phyloP scores from a whole-genome alignment of 2,797 vertebrate genomes.

The Odontamblyopus rebecca region DNA sequence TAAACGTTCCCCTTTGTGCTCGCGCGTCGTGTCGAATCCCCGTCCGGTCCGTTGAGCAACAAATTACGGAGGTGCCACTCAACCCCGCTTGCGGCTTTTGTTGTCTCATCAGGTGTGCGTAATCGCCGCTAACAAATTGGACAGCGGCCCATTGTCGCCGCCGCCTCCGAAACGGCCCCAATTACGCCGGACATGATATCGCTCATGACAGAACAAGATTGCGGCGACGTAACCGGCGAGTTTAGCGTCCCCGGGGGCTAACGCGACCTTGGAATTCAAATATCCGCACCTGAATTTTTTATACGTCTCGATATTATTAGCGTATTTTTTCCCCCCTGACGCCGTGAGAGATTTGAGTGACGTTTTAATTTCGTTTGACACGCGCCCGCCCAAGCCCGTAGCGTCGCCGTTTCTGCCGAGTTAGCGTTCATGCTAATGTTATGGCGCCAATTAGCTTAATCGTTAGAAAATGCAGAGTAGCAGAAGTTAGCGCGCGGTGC shows the following conservation, averaged over 20 bases:
- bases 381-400: background rate
- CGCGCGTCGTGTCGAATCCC: conserved; percentile 25
- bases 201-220: conserved; percentile 34
- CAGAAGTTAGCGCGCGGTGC: background rate
- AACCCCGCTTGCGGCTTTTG: conserved; percentile 27
- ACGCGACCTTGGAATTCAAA: background rate
- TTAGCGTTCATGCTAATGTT: conserved; percentile 4
- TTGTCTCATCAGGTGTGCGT: conserved; percentile 51
- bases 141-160: conserved; percentile 46
- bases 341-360: background rate
- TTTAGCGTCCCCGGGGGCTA: background rate
- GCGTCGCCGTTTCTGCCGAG: background rate
- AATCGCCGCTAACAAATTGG: conserved; percentile 58
- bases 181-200: conserved; percentile 31
- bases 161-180: conserved; percentile 57
- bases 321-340: background rate
- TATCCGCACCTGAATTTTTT: background rate
- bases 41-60: conserved; percentile 50
- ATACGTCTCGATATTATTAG: background rate
- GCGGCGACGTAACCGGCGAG: background rate
- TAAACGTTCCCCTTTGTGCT: conserved; percentile 29
- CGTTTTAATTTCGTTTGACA: conserved; percentile 12
- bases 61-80: conserved; percentile 41
- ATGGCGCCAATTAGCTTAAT: conserved; percentile 1
- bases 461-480: conserved; percentile 4